Evolutionary conservation across 2,888 invertebrate species (phyloP), one percentile per base, ranked within the genome.

Genomic region (Nebria brevicollis): DNA sequence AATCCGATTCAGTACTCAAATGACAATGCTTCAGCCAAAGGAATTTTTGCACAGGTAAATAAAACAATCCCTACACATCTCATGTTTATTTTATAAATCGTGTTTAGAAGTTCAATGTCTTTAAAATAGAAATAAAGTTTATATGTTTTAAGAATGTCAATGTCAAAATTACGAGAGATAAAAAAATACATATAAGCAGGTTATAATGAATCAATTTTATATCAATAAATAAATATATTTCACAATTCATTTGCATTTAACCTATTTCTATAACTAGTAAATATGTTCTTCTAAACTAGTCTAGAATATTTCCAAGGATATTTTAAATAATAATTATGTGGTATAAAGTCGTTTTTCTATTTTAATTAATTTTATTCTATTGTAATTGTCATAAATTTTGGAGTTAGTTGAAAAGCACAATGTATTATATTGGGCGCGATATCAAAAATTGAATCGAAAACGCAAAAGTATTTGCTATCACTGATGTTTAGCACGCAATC

Each of bases 1-100:
- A 81, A 70, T 8, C 11, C 54, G 54, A 54, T 11, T 41, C 26
- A 41, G 10, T 66, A 72, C 20, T 20, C 66, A 78, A 83, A 77
- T 73, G 76, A 82, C 65, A 80, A 77, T 34, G 75, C 73, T 66
- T 65, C 77, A 41, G n/a, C 64, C 6, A 83, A 81, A 77, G 83
- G 85, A 78, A 83, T 85, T 66, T 83, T 84, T 41, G 84, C 85
- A 70, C 85, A 85, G 82, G 85, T 84, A 83, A 84, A 83, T 81
- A 72, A 54, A 70, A 20, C 10, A 54, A 20, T 54, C 0, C 7
- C 68, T 1, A n/a, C 66, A 13, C 20, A 13, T 66, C 15, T 66
- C 66, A 66, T 20, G 15, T 8, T 20, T 66, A 66, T 66, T 11
- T 66, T 66, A 66, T 66, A 5, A 66, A 13, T 66, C 25, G 25